Base-by-base conservation (phyloP, 2,888 invertebrate species). In the Nemotelus nigrinus region DNA sequence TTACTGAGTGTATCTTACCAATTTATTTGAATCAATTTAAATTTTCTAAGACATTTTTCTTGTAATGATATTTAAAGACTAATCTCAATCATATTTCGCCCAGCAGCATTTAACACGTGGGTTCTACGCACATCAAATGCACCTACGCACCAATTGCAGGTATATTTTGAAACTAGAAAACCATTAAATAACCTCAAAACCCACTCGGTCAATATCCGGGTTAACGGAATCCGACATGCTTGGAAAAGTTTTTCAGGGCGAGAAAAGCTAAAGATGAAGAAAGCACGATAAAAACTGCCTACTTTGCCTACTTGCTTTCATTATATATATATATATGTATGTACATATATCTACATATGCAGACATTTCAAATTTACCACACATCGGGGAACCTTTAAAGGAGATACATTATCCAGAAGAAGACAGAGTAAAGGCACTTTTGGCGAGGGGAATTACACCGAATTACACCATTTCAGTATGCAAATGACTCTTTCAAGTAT, bases 401-500 rank as follows among this genome's bases (percentile, higher is more conserved):
- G 74, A 60, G 74, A 74, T 74, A 74, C 74, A 74, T 60, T 60
- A 60, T 47, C 48, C 6, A 50, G 25, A 60, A 41, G 63, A 74
- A 57, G 60, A 48, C 63, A n/a, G 48, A 50, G 74, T 74, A 63
- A 74, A 74, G 63, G 63, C 60, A 74, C 74, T 74, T 74, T 74
- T 39, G 74, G 74, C 60, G 74, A 74, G 60, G 74, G 63, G 63
- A 60, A 60, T 60, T 63, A 74, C 74, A 74, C 60, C 57, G 58
- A 74, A 74, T 74, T 57, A 74, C 74, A 41, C 48, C 74, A 63
- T 74, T 74, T 74, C 74, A 60, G 74, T 74, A 74, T 74, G 74
- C 74, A 74, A 74, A 74, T 74, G 74, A 74, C 74, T 74, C 60
- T 74, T 60, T 60, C 60, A 74, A 74, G 74, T 60, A 74, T 74